Conservation (phyloP, 2,888 invertebrate genomes). For the Lepidonotus clava region DNA sequence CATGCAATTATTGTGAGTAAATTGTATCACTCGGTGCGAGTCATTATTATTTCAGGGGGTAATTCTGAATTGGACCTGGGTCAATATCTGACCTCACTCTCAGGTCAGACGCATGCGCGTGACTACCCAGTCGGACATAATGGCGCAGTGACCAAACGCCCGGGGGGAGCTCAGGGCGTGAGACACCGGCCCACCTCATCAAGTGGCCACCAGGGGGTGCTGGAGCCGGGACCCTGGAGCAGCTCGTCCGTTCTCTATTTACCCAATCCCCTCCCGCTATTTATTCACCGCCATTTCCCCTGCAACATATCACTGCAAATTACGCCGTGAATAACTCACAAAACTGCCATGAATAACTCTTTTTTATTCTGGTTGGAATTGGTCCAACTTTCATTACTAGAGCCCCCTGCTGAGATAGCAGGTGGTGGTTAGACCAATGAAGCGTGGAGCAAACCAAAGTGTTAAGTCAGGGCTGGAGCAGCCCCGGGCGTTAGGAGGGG, state of each 20-base stretch:
- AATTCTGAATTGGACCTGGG: neutral
- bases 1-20: too few species aligned
- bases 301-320: neutral
- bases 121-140: neutral
- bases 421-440: too few species aligned
- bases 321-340: too few species aligned
- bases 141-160: constrained; percentile 16
- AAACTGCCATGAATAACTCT: too few species aligned
- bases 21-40: neutral
- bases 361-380: too few species aligned
- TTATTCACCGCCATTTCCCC: neutral
- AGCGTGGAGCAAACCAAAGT: too few species aligned
- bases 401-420: too few species aligned
- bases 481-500: neutral
- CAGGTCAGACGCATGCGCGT: constrained; percentile 21
- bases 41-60: constrained; percentile 11
- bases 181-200: neutral
- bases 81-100: constrained; percentile 24
- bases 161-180: neutral
- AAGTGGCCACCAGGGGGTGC: neutral
- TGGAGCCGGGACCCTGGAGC: neutral
- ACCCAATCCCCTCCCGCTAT: neutral
- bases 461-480: too few species aligned
- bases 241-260: neutral
- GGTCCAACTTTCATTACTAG: too few species aligned